Percentiles rank a stretch among this genome's conserved stretches.
These are phyloP conservation scores for Siderastrea radians DNA, from an alignment of 92 coral and sea anemone genomes.

Conservation along the genomic window DNA sequence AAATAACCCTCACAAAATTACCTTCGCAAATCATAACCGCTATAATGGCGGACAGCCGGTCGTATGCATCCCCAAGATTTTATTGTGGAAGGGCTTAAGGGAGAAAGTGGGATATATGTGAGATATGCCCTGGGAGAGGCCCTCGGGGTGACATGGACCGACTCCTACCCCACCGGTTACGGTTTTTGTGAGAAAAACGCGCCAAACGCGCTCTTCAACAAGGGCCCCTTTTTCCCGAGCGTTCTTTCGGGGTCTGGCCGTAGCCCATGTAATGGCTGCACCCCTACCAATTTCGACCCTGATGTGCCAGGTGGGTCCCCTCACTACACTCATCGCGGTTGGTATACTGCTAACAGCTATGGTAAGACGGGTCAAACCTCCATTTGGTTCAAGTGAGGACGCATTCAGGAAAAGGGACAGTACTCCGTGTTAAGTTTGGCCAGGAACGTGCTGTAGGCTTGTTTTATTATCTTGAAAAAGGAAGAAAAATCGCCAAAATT, in stretches of 20 bases:
- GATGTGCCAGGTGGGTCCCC: too few species aligned
- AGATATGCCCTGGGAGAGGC: slow-evolving; percentile 28
- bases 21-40: too few species aligned
- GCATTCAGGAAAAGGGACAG: too few species aligned
- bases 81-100: slow-evolving; percentile 85
- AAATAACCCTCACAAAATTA: slow-evolving; percentile 42
- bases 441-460: too few species aligned
- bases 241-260: slow-evolving; percentile 83
- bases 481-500: too few species aligned
- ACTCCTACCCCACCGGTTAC: slow-evolving; percentile 55
- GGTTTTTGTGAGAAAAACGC: slow-evolving; percentile 55
- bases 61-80: slow-evolving; percentile 89
- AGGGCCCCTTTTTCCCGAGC: slow-evolving; percentile 92
- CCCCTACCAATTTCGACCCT: neutral
- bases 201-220: slow-evolving; percentile 35
- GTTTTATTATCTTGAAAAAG: too few species aligned
- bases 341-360: too few species aligned
- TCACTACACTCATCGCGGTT: too few species aligned
- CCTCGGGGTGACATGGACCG: slow-evolving; percentile 78
- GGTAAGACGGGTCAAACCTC: too few species aligned
- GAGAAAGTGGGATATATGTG: slow-evolving; percentile 83
- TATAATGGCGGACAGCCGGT: slow-evolving; percentile 73
- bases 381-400: too few species aligned
- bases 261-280: slow-evolving; percentile 46
- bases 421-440: too few species aligned